Conservation (phyloP, 2,113 vertebrate genomes). For the Alouatta palliata region DNA sequence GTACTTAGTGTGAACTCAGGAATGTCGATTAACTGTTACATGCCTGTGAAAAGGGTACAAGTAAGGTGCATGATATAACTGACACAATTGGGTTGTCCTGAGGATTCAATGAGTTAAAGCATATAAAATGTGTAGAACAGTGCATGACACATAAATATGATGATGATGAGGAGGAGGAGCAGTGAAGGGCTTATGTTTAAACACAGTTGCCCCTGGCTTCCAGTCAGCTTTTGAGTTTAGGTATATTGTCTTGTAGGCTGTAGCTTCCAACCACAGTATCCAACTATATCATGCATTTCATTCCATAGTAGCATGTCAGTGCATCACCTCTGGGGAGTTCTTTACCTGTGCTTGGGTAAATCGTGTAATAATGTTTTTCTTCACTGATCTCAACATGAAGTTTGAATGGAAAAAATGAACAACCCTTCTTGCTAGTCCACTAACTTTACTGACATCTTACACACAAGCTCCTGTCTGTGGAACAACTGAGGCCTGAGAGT, state of each 20-base stretch:
- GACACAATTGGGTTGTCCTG: neutral
- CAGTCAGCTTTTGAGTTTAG: neutral
- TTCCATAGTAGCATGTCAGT: neutral
- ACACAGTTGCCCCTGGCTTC: neutral
- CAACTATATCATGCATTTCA: neutral
- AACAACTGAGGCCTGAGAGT: neutral
- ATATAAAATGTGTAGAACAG: neutral
- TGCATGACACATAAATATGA: rapidly evolving
- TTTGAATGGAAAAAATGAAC: neutral
- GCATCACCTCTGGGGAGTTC: neutral
- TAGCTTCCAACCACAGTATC: neutral
- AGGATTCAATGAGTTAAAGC: neutral
- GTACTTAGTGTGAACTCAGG: neutral
- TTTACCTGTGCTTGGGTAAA: neutral
- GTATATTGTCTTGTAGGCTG: neutral
- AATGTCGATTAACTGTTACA: neutral
- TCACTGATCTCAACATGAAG: neutral
- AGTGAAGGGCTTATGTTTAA: neutral
- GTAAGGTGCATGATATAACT: neutral
- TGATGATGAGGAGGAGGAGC: neutral
- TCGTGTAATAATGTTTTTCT: neutral
- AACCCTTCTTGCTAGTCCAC: neutral
- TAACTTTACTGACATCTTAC: neutral
- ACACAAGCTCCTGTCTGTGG: neutral
- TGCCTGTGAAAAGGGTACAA: neutral